Evolutionary conservation across 2,113 vertebrate genomes (phyloP).

Genomic region (Oceanites oceanicus): DNA sequence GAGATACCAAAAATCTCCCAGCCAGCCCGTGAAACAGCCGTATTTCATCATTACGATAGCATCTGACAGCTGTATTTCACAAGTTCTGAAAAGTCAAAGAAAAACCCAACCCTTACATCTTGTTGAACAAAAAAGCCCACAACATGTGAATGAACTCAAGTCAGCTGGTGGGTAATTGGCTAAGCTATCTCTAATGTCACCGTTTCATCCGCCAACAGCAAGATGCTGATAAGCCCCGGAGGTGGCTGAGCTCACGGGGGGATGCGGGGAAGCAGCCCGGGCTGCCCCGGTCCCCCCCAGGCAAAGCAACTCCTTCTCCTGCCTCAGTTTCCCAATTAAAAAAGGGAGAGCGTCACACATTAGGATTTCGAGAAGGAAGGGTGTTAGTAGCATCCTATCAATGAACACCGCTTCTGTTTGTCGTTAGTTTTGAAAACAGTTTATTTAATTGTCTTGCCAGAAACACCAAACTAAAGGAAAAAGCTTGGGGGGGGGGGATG

Average conservation of each 20-base stretch:
- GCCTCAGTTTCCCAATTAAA: background rate
- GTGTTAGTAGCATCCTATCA: accelerated
- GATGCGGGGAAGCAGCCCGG: background rate
- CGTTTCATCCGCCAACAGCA: background rate
- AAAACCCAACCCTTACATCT: background rate
- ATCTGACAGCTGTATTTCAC: background rate
- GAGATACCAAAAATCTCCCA: background rate
- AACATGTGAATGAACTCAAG: background rate
- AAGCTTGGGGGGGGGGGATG: background rate
- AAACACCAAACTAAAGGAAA: background rate
- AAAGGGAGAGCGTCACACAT: background rate
- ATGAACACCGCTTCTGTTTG: accelerated
- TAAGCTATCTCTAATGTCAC: slow-evolving; percentile 6
- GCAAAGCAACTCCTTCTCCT: background rate
- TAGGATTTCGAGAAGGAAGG: background rate
- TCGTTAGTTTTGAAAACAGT: background rate
- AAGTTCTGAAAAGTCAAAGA: background rate
- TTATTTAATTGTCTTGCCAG: background rate
- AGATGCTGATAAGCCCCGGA: background rate
- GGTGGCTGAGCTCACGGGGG: background rate
- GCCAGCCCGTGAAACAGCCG: background rate
- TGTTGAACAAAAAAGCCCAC: background rate
- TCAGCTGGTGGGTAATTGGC: background rate
- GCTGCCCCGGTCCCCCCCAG: accelerated
- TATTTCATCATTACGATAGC: background rate